Base-by-base conservation (phyloP, 2,888 invertebrate genomes). In the Drosophila picticornis region DNA sequence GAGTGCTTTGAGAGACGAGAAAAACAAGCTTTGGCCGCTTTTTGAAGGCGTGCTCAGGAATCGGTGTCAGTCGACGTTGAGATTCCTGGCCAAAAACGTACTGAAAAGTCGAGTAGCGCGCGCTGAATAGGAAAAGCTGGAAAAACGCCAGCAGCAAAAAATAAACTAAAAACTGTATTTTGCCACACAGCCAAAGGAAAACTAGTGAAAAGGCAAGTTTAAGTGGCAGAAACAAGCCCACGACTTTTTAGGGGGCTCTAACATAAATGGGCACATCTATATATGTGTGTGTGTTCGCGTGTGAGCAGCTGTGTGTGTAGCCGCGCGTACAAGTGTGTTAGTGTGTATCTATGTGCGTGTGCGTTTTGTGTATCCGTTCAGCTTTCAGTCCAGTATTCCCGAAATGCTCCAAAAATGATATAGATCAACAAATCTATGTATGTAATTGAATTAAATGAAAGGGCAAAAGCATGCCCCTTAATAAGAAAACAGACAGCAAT, bases 361-460 rank as follows among this genome's bases (percentile, higher is more conserved):
- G 66, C 75, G 72, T 86, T 86, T 84, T 84, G 81, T 84, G 84
- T 84, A 84, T 84, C 76, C 86, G 77, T 77, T 71, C 65, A 65
- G 78, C 72, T 63, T 78, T 78, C 66, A 65, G 69, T 67, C 75
- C 38, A 57, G 56, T 38, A 38, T 38, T 38, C 73, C 68, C 57
- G 69, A 84, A 69, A 51, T 77, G 73, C 81, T 84, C 79, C 69
- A 56, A 29, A 83, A 86, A 84, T 77, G 74, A 73, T 74, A 75
- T 83, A 59, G 55, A 72, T 59, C 79, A 69, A 61, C 43, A 53
- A 64, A 63, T 68, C 65, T 69, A 60, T 66, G 69, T 78, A 82
- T 86, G 70, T 84, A 84, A 84, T 86, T 86, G 72, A 84, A 84
- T 84, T 84, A 86, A 75, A 61, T 60, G 72, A 83, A 75, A 74